Conservation (phyloP, 2,888 invertebrate genomes). For the Plutella xylostella region DNA sequence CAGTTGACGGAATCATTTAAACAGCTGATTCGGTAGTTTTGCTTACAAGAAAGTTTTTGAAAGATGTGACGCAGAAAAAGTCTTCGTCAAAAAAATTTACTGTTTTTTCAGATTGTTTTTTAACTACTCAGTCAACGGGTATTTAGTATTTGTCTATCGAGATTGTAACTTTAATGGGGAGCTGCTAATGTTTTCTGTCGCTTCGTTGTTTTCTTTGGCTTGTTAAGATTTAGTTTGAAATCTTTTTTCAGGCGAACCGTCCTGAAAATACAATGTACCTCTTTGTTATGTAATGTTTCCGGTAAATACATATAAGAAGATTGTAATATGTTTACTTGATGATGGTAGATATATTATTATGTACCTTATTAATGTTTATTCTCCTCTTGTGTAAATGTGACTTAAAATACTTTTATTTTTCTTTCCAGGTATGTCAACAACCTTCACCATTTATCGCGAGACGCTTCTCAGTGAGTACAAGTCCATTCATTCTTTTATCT, state of each 20-base stretch:
- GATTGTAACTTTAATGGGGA: neutral
- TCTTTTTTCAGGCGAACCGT: too few relatives aligned
- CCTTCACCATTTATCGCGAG: neutral
- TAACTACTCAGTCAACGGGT: neutral
- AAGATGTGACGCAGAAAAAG: slow-evolving; percentile 2
- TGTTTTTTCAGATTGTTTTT: neutral
- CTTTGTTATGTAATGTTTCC: too few relatives aligned
- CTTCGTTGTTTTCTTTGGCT: neutral
- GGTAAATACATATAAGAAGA: too few relatives aligned
- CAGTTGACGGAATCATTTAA: too few relatives aligned
- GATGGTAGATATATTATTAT: neutral
- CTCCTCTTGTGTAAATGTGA: too few relatives aligned
- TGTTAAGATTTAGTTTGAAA: too few relatives aligned
- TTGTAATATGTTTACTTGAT: too few relatives aligned
- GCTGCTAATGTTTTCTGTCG: slow-evolving; percentile 2
- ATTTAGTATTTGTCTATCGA: too few relatives aligned
- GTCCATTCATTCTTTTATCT: neutral
- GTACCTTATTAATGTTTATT: neutral
- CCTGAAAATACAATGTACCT: too few relatives aligned
- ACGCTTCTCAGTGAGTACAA: neutral
- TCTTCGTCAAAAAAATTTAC: neutral
- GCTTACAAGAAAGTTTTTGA: too few relatives aligned
- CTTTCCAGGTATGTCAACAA: neutral
- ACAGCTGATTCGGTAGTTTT: too few relatives aligned
- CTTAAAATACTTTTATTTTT: neutral